Evolutionary conservation across 2,888 invertebrate genomes (phyloP).

Genomic region (Polylopha cassiicola): DNA sequence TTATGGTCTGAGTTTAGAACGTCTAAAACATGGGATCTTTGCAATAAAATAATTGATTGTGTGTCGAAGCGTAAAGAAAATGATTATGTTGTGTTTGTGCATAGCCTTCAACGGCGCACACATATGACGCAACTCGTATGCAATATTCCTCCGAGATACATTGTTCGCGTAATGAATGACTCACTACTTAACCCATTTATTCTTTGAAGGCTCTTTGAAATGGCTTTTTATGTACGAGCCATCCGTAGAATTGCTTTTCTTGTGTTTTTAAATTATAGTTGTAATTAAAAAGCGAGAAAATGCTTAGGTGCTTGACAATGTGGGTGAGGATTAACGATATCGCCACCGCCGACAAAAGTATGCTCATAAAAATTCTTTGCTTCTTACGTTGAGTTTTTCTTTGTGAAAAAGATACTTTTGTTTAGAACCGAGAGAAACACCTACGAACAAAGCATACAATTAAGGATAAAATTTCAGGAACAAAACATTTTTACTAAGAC

Average conservation of each 20-base stretch:
- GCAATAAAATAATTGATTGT: too few species aligned
- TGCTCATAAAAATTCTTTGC: conserved; percentile 45
- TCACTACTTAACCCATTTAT: conserved; percentile 33
- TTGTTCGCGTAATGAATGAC: conserved; percentile 51
- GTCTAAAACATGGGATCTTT: too few species aligned
- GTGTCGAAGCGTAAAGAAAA: conserved; percentile 5
- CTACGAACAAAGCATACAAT: conserved; percentile 24
- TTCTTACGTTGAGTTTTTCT: conserved; percentile 33
- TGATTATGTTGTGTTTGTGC: conserved; percentile 22
- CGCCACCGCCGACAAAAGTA: conserved; percentile 44
- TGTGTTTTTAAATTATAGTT: conserved; percentile 31
- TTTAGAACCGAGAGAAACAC: conserved; percentile 28
- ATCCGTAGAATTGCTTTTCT: conserved; percentile 22
- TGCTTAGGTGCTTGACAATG: conserved; percentile 35
- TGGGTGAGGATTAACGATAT: conserved; percentile 50
- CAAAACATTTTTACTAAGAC: conserved; percentile 17
- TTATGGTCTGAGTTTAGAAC: too few species aligned
- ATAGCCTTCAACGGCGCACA: conserved; percentile 32
- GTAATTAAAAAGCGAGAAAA: conserved; percentile 44
- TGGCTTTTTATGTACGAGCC: conserved; percentile 28
- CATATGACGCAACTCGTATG: conserved; percentile 42
- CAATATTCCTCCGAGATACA: conserved; percentile 41
- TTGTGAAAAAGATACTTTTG: conserved; percentile 42
- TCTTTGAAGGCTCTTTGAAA: conserved; percentile 49
- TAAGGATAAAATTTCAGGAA: conserved; percentile 17